Evolutionary conservation across 2,113 vertebrate species (phyloP), one percentile per base, ranked within the genome.

Genomic region (Chrysochloris asiatica): DNA sequence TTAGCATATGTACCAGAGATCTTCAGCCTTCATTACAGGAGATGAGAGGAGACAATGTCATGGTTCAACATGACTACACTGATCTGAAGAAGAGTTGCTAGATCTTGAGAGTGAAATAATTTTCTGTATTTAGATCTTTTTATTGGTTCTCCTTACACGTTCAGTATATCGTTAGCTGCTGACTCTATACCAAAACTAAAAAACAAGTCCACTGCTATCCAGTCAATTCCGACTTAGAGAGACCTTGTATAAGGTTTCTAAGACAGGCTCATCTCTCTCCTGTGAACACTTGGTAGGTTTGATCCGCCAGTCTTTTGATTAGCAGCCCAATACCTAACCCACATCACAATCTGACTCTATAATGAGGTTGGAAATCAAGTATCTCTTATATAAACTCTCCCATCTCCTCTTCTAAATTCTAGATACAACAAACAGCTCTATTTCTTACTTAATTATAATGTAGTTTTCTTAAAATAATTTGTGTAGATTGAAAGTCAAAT

Each of bases 401-500:
- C 8, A 9, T 72, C 26, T 85, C 36, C 26, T 85, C 43, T 56
- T 92, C 24, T 65, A 47, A 65, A 93, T 69, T 52, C 24, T 36
- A 88, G 33, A 28, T 61, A 0, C 48, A 78, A 0, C 82, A 59
- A 71, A 11, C 5, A 85, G 61, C 5, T 86, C 54, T 43, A 12
- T 45, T 17, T 72, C 52, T 41, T 86, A 65, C 22, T 56, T 56
- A 56, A 21, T 73, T 33, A 71, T 9, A 65, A 41, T 56, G 2
- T 88, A 13, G 3, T 88, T 92, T 90, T 78, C 13, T 47, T 47
- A 36, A 84, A 75, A 59, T 4, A 47, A 24, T 89, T 91, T 76
- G n/a, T 11, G 81, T 72, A 67, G 33, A 1, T n/a, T n/a, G 54
- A 50, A 89, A 89, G 50, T 78, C 65, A 87, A 52, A 59, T 77